A percentile compares a stretch with the other conserved stretches of the same genome.
These are phyloP conservation scores for Lycocerus yunnanus DNA, from an alignment of 2,888 invertebrate genomes.

Conservation along the genomic window DNA sequence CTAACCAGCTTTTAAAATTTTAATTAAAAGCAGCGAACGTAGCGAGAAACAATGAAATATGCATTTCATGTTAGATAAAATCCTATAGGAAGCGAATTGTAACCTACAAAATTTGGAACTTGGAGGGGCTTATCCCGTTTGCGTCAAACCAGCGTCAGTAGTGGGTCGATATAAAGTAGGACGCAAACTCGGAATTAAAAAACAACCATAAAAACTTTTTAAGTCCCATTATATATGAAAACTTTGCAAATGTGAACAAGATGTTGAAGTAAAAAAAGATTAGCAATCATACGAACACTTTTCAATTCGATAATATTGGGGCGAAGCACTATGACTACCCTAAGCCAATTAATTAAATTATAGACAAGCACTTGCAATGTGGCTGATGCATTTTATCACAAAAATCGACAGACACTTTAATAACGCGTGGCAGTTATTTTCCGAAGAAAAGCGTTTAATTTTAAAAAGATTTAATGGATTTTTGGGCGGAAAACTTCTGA, in stretches of 20 bases:
- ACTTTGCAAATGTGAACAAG: not conserved
- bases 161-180: conserved; percentile 18
- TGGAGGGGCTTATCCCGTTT: conserved; percentile 11
- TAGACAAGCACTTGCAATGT: not conserved
- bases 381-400: no score
- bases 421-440: not conserved
- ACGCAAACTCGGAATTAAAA: conserved; percentile 7
- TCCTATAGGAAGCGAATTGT: conserved; percentile 6
- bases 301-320: not conserved
- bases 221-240: not conserved
- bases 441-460: no score
- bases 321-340: not conserved
- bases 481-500: not conserved
- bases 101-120: conserved; percentile 7
- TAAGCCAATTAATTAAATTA: not conserved
- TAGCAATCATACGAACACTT: not conserved
- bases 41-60: not conserved
- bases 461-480: not conserved
- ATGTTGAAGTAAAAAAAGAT: not conserved
- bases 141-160: conserved; percentile 20
- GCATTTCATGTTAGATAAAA: conserved; percentile 10
- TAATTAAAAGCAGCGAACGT: not conserved
- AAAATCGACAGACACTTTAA: not conserved
- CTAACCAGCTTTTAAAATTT: not conserved
- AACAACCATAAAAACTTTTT: not conserved